Evolutionary conservation across 2,113 vertebrate species (phyloP).

Genomic region (Entelurus aequoreus): DNA sequence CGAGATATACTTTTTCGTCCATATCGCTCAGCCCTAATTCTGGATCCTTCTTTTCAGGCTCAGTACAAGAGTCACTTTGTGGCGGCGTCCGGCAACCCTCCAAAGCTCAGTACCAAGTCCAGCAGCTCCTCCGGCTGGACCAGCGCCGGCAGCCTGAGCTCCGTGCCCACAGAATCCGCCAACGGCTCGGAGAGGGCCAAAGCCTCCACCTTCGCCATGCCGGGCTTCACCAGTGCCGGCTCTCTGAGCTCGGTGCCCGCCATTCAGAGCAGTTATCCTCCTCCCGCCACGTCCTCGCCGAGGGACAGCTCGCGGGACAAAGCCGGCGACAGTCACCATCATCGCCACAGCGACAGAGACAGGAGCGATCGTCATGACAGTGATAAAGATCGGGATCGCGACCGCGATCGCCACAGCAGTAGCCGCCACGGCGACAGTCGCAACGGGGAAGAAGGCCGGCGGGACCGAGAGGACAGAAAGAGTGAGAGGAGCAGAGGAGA

Average conservation of each 20-base stretch:
- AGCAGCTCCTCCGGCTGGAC: slow-evolving; percentile 90
- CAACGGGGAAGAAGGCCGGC: slow-evolving; percentile 53
- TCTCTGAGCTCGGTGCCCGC: slow-evolving; percentile 64
- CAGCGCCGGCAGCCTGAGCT: slow-evolving; percentile 94
- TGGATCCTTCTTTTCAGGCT: slow-evolving; percentile 65
- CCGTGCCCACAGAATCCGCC: slow-evolving; percentile 76
- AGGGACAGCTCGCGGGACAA: slow-evolving; percentile 64
- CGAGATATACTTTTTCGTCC: no score
- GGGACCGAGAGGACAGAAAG: slow-evolving; percentile 29
- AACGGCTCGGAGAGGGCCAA: slow-evolving; percentile 49
- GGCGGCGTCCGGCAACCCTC: slow-evolving; percentile 85
- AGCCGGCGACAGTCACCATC: slow-evolving; percentile 36
- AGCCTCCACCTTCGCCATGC: slow-evolving; percentile 33
- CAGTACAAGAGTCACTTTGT: slow-evolving; percentile 99
- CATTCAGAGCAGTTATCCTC: slow-evolving; percentile 33
- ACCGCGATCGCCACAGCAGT: slow-evolving; percentile 51
- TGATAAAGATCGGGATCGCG: slow-evolving; percentile 62
- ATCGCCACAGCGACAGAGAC: no score
- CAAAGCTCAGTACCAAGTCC: slow-evolving; percentile 84
- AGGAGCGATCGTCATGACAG: no score
- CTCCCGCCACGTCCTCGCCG: slow-evolving; percentile 67
- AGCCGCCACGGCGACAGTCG: slow-evolving; percentile 54
- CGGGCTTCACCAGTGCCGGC: slow-evolving; percentile 67
- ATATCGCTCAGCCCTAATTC: neutral
- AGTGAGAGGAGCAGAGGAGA: slow-evolving; percentile 67